Conservation (phyloP, 2,113 vertebrate genomes). For the Rhinolophus sinicus region DNA sequence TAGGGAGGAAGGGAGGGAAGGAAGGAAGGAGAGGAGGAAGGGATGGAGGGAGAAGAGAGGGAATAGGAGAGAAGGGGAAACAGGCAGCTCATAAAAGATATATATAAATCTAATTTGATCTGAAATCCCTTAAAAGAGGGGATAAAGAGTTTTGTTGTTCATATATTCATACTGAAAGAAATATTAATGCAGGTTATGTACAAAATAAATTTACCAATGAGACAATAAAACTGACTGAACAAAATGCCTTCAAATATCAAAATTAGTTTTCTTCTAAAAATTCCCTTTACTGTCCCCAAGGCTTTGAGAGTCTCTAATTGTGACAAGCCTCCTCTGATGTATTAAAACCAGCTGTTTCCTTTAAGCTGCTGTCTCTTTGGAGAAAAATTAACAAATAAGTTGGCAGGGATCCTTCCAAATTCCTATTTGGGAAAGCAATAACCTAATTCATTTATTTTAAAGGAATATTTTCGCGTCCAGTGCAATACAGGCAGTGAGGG, state of each 20-base stretch:
- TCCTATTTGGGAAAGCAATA: background rate
- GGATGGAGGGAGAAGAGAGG: background rate
- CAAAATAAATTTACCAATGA: background rate
- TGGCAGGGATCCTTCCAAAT: background rate
- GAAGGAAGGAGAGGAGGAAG: background rate
- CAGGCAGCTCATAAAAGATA: background rate
- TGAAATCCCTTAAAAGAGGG: background rate
- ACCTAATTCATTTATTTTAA: background rate
- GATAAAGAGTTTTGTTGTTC: background rate
- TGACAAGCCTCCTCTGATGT: background rate
- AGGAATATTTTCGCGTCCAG: background rate
- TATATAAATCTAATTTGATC: background rate
- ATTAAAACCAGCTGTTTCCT: background rate
- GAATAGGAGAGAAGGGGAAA: background rate
- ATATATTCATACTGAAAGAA: background rate
- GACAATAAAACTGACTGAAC: background rate
- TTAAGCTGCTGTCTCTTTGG: background rate
- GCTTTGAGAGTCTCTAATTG: background rate
- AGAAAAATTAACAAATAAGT: background rate
- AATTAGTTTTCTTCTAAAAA: background rate
- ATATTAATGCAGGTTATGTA: background rate
- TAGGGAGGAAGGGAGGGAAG: background rate
- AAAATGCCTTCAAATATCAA: background rate
- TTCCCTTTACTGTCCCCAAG: background rate
- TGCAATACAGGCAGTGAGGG: no score